phyloP scores from a whole-genome alignment of 2,888 invertebrate species.

The Acronicta leporina region DNA sequence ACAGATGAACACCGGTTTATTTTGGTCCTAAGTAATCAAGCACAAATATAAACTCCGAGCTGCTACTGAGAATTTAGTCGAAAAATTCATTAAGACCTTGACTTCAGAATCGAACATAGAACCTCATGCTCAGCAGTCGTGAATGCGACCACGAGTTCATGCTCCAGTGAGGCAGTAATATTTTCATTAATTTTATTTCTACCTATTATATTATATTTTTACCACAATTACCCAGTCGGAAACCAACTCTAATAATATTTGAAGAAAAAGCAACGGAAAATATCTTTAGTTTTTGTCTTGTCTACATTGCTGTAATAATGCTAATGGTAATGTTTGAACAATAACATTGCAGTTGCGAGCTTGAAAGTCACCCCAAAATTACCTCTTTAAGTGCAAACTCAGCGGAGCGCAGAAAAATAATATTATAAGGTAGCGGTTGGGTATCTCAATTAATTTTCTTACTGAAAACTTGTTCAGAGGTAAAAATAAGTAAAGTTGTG shows the following conservation, averaged over 20 bases:
- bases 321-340: slow-evolving; percentile 52
- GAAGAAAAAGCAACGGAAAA: slow-evolving; percentile 19
- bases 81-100: no score
- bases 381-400: slow-evolving; percentile 36
- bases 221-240: not conserved
- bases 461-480: slow-evolving; percentile 61
- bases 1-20: no score
- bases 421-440: slow-evolving; percentile 37
- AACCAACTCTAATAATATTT: not conserved
- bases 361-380: slow-evolving; percentile 36
- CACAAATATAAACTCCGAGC: no score
- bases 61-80: no score
- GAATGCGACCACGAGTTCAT: no score
- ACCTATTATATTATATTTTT: not conserved
- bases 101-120: no score
- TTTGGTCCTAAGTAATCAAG: no score
- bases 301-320: slow-evolving; percentile 44
- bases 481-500: slow-evolving; percentile 72
- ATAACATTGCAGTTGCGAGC: slow-evolving; percentile 42
- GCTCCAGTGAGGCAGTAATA: no score
- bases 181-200: no score
- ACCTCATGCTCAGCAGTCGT: no score
- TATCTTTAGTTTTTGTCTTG: slow-evolving; percentile 21
- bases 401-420: slow-evolving; percentile 26
- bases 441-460: slow-evolving; percentile 65